Evolutionary conservation across 2,797 vertebrate species (phyloP).

Genomic region (Pipistrellus pipistrellus): DNA sequence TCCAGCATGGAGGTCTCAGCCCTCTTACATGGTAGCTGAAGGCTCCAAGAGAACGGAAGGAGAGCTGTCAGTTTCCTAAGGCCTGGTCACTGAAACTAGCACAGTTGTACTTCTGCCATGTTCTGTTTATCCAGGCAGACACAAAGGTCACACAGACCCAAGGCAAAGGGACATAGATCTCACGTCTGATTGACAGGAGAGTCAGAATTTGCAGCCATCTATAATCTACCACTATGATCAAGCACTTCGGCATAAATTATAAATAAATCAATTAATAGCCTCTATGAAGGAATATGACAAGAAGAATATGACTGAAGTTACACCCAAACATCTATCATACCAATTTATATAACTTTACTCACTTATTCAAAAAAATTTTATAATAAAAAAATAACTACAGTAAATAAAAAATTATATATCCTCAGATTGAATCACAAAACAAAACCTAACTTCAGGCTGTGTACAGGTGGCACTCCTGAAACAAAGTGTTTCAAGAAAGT

Average conservation of each 20-base stretch:
- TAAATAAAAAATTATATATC: too few species aligned
- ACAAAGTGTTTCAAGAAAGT: background rate
- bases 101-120: background rate
- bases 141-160: background rate
- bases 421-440: background rate
- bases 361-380: background rate
- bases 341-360: background rate
- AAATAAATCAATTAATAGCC: background rate
- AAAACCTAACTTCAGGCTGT: background rate
- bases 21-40: background rate
- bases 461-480: background rate
- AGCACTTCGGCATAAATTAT: background rate
- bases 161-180: background rate
- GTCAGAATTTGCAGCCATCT: background rate
- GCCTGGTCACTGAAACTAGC: background rate
- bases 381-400: too few species aligned
- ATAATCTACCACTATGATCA: background rate
- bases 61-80: background rate
- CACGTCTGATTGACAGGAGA: background rate
- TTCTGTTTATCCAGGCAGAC: background rate
- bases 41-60: background rate
- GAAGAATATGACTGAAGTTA: slow-evolving; percentile 22
- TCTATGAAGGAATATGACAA: background rate
- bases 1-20: background rate
- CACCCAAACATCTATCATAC: background rate